Percentiles rank a stretch among this genome's conserved stretches.
Conservation (phyloP, 2,113 vertebrate species). For the Chloebia gouldiae region DNA sequence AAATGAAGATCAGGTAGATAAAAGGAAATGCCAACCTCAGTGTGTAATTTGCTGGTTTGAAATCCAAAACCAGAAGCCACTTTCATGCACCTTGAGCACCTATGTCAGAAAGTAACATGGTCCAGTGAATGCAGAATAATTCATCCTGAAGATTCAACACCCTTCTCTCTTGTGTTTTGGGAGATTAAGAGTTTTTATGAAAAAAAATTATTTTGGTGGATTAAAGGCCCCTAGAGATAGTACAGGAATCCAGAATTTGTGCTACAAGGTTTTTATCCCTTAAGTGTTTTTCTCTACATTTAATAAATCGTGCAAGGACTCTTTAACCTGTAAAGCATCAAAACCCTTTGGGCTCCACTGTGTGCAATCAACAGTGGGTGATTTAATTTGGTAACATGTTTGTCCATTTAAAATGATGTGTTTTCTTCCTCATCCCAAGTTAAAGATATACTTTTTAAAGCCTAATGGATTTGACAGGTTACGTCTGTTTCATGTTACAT, state of each 20-base stretch:
- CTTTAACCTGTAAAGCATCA: not conserved
- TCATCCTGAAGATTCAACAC: not conserved
- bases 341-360: not conserved
- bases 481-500: not conserved
- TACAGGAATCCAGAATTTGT: not conserved
- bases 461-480: not conserved
- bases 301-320: not conserved
- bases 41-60: not conserved
- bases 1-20: not conserved
- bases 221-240: conserved; percentile 20
- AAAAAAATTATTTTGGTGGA: not conserved
- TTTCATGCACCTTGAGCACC: not conserved
- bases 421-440: not conserved
- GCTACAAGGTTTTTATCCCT: not conserved
- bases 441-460: not conserved
- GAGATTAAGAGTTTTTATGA: conserved; percentile 16
- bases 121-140: not conserved
- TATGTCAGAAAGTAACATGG: not conserved
- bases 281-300: not conserved
- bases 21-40: not conserved
- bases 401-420: not conserved
- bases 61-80: not conserved
- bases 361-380: not conserved
- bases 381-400: not conserved
- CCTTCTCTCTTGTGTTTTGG: not conserved